phyloP scores from a whole-genome alignment of 2,888 invertebrate species.

The Aleiodes leptofemur region DNA sequence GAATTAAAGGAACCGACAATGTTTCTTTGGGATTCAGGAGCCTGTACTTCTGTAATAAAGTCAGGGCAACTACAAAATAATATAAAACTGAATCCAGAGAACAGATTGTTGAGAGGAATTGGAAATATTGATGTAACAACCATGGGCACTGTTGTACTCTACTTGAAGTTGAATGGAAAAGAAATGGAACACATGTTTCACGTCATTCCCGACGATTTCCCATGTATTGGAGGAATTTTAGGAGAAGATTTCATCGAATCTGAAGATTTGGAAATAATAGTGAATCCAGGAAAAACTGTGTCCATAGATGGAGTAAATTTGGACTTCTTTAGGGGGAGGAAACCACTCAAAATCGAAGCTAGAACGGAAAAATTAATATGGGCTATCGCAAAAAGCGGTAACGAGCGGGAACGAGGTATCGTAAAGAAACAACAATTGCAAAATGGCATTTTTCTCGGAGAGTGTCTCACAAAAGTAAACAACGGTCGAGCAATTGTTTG shows the following conservation, averaged over 20 bases:
- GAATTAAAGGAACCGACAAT: neutral
- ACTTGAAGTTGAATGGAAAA: neutral
- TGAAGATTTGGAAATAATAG: neutral
- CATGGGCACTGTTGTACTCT: neutral
- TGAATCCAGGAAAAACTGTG: neutral
- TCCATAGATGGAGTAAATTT: neutral
- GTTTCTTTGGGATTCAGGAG: neutral
- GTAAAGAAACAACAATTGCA: neutral
- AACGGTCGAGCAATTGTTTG: neutral
- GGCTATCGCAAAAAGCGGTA: neutral
- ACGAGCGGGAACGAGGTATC: neutral
- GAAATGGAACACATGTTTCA: neutral
- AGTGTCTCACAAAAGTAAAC: neutral
- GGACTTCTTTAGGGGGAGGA: neutral
- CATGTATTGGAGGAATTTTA: slow-evolving; percentile 4
- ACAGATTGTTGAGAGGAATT: neutral
- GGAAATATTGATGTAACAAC: neutral
- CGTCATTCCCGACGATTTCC: neutral
- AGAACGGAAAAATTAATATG: neutral
- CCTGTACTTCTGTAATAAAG: neutral
- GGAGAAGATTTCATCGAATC: slow-evolving; percentile 2
- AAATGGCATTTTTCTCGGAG: neutral
- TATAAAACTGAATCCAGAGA: neutral
- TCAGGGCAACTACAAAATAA: neutral
- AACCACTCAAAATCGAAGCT: neutral